These are phyloP conservation scores for Dione juno DNA, from an alignment of 2,888 invertebrate genomes.

Conservation along the genomic window DNA sequence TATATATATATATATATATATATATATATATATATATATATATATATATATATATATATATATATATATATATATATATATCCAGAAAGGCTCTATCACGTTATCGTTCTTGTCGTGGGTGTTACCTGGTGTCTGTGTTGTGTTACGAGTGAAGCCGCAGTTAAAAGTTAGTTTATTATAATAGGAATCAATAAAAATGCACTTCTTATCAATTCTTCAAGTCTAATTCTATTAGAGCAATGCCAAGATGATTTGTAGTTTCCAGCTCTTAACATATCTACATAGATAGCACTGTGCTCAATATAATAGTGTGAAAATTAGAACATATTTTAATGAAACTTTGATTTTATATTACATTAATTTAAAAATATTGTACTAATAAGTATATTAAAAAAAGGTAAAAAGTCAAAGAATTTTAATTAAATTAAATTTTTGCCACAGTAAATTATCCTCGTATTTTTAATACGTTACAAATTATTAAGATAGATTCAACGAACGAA, in stretches of 20 bases:
- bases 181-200: neutral
- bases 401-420: neutral
- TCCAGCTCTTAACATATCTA: neutral
- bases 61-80: too few relatives aligned
- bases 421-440: too few relatives aligned
- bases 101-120: too few relatives aligned
- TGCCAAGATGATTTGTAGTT: neutral
- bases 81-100: too few relatives aligned
- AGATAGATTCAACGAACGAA: too few relatives aligned
- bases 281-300: neutral
- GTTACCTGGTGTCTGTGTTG: too few relatives aligned
- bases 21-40: too few relatives aligned
- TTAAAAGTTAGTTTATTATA: neutral
- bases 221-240: neutral
- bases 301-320: neutral
- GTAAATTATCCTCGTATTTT: too few relatives aligned
- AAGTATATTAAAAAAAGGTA: neutral
- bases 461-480: too few relatives aligned
- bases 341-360: neutral
- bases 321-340: neutral
- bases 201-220: neutral
- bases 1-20: too few relatives aligned
- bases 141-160: too few relatives aligned
- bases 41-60: too few relatives aligned
- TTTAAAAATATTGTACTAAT: neutral